These are phyloP conservation scores for Motacilla tschutschensis DNA, from an alignment of 2,113 vertebrate genomes.

Conservation along the genomic window DNA sequence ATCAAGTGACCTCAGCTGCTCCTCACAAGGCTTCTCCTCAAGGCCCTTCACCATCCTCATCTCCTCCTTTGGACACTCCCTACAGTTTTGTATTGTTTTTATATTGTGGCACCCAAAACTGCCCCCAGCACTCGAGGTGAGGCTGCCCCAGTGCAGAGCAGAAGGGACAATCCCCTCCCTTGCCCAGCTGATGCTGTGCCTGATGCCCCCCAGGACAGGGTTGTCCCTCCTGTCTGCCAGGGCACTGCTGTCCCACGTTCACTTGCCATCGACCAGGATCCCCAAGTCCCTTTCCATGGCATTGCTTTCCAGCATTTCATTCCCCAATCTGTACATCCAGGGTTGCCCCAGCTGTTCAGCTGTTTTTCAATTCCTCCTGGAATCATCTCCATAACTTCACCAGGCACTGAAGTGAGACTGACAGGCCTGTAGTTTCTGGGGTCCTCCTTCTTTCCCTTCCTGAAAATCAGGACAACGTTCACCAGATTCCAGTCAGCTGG, in stretches of 20 bases:
- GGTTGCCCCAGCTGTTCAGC: neutral
- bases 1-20: fast-evolving
- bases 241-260: neutral
- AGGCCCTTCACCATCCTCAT: neutral
- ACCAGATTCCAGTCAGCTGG: neutral
- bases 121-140: neutral
- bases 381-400: neutral
- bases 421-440: neutral
- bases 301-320: neutral
- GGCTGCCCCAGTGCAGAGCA: neutral
- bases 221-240: neutral
- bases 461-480: neutral
- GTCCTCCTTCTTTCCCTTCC: neutral
- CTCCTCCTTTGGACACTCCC: neutral
- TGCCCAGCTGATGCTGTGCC: neutral
- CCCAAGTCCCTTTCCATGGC: neutral
- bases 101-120: neutral
- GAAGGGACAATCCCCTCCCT: neutral
- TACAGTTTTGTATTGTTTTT: neutral
- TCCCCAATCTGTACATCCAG: neutral
- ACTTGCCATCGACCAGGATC: neutral
- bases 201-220: neutral
- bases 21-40: neutral
- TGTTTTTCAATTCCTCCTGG: neutral
- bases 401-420: neutral